These are phyloP conservation scores for Zophobas morio DNA, from an alignment of 1,140 invertebrate species.

Conservation along the genomic window DNA sequence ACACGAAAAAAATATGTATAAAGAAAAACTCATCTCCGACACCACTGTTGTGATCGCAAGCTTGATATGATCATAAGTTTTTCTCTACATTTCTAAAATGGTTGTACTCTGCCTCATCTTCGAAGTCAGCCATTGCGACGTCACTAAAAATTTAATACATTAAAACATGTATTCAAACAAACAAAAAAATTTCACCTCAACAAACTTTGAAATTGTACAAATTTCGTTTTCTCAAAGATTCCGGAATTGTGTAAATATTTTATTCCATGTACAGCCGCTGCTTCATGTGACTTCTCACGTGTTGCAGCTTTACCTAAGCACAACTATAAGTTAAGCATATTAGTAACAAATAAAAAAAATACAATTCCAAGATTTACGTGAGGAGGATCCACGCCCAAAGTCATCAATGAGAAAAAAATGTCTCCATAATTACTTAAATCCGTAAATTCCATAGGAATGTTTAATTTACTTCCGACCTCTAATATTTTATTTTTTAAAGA, in stretches of 20 bases:
- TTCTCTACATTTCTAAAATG: too few relatives aligned
- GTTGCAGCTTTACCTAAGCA: constrained; percentile 58
- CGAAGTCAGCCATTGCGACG: too few relatives aligned
- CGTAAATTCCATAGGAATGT: constrained; percentile 52
- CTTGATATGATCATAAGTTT: too few relatives aligned
- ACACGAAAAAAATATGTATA: too few relatives aligned
- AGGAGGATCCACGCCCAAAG: constrained; percentile 52
- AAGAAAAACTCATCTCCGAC: too few relatives aligned
- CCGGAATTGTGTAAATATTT: constrained; percentile 57
- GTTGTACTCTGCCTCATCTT: too few relatives aligned
- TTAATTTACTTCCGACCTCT: constrained; percentile 53
- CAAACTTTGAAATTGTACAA: neutral
- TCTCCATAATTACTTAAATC: constrained; percentile 50
- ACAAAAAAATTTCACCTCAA: neutral
- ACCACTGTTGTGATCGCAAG: too few relatives aligned
- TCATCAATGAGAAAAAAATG: constrained; percentile 52
- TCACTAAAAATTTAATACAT: too few relatives aligned
- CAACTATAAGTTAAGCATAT: constrained; percentile 50
- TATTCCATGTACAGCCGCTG: constrained; percentile 54
- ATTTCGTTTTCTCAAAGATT: constrained; percentile 44
- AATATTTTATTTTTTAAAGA: constrained; percentile 53
- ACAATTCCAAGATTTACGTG: constrained; percentile 50
- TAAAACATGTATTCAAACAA: too few relatives aligned
- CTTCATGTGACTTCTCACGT: constrained; percentile 52
- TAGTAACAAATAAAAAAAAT: constrained; percentile 14